Conservation (phyloP, 2,797 vertebrate genomes). For the Alca torda region DNA sequence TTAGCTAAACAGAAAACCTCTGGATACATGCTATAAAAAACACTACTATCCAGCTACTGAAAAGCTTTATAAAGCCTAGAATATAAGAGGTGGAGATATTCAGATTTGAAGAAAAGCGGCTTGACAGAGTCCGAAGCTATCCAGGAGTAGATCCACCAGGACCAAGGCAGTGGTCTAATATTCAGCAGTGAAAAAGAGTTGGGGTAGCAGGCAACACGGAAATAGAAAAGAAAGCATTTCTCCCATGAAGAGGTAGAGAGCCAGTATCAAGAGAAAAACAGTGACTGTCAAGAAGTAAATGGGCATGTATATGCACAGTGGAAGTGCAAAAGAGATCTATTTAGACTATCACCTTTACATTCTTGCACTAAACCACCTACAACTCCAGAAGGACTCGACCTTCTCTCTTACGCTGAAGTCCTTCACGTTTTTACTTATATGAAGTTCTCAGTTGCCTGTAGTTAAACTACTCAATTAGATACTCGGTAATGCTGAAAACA, state of each 20-base stretch:
- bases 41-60: background rate
- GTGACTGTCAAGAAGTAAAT: background rate
- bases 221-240: background rate
- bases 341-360: background rate
- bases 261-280: background rate
- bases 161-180: background rate
- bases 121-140: background rate
- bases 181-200: background rate
- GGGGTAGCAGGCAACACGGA: background rate
- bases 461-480: background rate
- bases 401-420: background rate
- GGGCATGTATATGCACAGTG: background rate
- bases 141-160: background rate
- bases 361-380: background rate
- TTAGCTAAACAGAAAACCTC: background rate
- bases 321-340: background rate
- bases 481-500: background rate
- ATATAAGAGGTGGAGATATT: background rate
- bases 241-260: background rate
- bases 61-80: background rate
- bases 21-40: background rate
- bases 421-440: background rate
- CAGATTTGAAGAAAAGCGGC: background rate
- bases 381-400: background rate
- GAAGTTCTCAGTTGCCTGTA: background rate